These are phyloP conservation scores for Arnoldichthys spilopterus DNA, from an alignment of 2,797 vertebrate species.

Conservation along the genomic window DNA sequence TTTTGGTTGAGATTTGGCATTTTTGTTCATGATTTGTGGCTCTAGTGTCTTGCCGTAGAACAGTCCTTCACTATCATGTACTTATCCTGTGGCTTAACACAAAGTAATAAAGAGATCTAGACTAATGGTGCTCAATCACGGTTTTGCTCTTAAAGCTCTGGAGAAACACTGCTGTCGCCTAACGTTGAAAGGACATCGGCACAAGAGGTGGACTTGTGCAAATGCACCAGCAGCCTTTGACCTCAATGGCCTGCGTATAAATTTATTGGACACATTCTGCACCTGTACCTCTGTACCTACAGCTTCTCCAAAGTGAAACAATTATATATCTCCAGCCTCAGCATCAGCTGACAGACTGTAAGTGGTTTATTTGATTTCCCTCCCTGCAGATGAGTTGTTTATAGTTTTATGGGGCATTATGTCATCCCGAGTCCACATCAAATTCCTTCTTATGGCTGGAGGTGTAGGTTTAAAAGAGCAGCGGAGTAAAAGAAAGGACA, in stretches of 20 bases:
- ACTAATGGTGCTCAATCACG: neutral
- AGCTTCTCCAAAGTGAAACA: neutral
- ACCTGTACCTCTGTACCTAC: neutral
- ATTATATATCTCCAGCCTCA: neutral
- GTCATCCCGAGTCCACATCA: slow-evolving; percentile 17
- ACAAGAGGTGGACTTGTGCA: neutral
- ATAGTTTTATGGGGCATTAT: slow-evolving; percentile 26
- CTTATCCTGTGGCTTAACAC: neutral
- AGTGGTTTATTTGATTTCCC: slow-evolving; percentile 31
- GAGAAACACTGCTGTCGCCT: too few species aligned
- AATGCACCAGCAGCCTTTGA: neutral
- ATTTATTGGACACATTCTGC: neutral
- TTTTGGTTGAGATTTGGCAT: too few species aligned
- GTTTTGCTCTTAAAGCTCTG: too few species aligned
- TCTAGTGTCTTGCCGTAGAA: too few species aligned
- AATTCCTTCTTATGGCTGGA: neutral
- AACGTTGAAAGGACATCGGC: neutral
- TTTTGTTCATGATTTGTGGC: too few species aligned
- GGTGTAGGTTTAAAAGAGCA: neutral
- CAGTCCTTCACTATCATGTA: neutral
- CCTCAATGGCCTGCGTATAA: neutral
- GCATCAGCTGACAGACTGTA: neutral
- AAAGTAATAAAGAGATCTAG: neutral
- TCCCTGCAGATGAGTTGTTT: neutral
- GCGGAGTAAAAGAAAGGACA: neutral